A percentile compares a stretch with the other conserved stretches of the same genome.
These are phyloP conservation scores for Syrrhaptes paradoxus DNA, from an alignment of 2,113 vertebrate genomes.

Conservation along the genomic window DNA sequence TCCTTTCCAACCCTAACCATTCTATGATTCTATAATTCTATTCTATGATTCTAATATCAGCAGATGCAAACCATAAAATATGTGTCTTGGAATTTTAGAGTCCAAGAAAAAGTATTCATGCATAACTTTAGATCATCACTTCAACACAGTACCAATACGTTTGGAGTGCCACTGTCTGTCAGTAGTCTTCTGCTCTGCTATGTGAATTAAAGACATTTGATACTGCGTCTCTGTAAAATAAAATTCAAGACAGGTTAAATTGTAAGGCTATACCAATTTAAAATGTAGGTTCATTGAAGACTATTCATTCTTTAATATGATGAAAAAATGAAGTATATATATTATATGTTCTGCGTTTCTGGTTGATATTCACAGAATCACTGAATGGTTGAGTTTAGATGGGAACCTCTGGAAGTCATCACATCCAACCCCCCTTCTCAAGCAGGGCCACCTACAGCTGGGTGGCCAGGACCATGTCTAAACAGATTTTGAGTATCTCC, in stretches of 20 bases:
- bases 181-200: background rate
- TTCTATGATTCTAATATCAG: background rate
- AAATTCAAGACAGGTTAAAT: background rate
- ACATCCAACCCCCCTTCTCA: background rate
- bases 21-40: no score
- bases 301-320: background rate
- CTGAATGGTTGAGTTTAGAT: background rate
- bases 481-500: background rate
- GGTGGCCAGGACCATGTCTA: fast-evolving
- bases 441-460: background rate
- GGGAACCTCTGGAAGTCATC: background rate
- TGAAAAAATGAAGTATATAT: background rate
- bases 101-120: background rate
- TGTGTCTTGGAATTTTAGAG: background rate
- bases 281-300: background rate
- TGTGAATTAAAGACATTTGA: background rate
- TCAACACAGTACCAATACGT: background rate
- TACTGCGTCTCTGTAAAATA: background rate
- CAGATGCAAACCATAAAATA: background rate
- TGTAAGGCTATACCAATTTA: background rate
- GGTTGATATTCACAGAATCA: background rate
- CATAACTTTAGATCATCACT: background rate
- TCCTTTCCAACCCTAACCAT: no score
- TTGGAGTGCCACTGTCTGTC: background rate
- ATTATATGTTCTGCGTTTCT: background rate